phyloP scores from a whole-genome alignment of 2,888 invertebrate species.

The Cinara cedri region DNA sequence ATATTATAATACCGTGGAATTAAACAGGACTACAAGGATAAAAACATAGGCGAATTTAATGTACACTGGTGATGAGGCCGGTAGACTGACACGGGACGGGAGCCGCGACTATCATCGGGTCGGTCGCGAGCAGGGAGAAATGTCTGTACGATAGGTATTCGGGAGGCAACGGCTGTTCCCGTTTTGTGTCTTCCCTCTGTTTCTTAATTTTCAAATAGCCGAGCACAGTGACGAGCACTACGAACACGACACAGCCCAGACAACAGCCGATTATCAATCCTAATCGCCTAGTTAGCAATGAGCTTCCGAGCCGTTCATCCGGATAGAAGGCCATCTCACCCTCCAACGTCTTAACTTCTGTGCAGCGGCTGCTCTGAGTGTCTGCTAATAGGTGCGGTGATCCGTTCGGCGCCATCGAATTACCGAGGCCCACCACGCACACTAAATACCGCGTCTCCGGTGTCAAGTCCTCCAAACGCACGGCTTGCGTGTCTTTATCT shows the following conservation, averaged over 20 bases:
- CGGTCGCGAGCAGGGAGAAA: constrained; percentile 74
- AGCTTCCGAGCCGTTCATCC: constrained; percentile 61
- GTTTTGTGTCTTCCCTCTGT: constrained; percentile 69
- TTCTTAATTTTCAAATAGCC: constrained; percentile 77
- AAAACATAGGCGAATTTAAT: not conserved
- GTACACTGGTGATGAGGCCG: constrained; percentile 15
- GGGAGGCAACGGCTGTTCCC: constrained; percentile 75
- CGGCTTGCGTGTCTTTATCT: constrained; percentile 75
- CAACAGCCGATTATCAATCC: constrained; percentile 86
- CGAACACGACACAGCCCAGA: constrained; percentile 84
- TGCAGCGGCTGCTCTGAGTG: constrained; percentile 65
- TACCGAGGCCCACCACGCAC: constrained; percentile 86
- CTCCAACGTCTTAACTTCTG: constrained; percentile 64
- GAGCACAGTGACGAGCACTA: constrained; percentile 81
- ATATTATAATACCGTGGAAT: not conserved
- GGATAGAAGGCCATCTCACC: constrained; percentile 61
- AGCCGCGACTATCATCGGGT: constrained; percentile 61
- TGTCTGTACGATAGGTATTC: constrained; percentile 82
- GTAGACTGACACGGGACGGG: not conserved
- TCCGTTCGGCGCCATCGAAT: constrained; percentile 67
- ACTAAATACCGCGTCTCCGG: constrained; percentile 83
- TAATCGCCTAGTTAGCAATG: constrained; percentile 79
- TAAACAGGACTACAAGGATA: not conserved
- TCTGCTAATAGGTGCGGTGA: constrained; percentile 60
- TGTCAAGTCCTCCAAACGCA: constrained; percentile 75